Evolutionary conservation across 2,888 invertebrate species (phyloP).

Genomic region (Aradus depressus): DNA sequence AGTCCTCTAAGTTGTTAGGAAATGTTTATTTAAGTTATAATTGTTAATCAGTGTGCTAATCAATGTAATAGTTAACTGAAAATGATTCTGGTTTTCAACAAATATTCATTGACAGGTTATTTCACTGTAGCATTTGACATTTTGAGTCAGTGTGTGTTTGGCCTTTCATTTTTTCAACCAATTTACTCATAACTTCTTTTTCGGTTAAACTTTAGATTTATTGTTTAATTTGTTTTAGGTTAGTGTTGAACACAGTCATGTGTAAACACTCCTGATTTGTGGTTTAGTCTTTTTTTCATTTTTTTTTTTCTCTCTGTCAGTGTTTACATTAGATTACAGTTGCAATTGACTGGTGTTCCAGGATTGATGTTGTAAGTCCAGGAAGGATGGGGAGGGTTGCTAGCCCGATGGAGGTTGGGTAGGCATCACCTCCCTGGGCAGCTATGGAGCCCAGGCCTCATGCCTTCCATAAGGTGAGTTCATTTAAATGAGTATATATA

Average conservation of each 20-base stretch:
- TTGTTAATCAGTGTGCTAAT: not conserved
- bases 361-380: constrained; percentile 22
- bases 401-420: constrained; percentile 79
- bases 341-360: constrained; percentile 8
- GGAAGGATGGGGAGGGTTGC: constrained; percentile 63
- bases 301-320: not conserved
- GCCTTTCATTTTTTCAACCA: too few species aligned
- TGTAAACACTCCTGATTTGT: not conserved
- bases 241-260: not conserved
- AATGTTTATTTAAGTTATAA: not conserved
- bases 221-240: not conserved
- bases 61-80: constrained; percentile 6
- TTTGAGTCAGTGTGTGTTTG: constrained; percentile 4
- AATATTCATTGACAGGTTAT: constrained; percentile 25
- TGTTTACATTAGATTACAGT: not conserved
- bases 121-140: constrained; percentile 13
- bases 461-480: constrained; percentile 60
- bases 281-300: not conserved
- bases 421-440: constrained; percentile 47
- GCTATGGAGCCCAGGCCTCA: constrained; percentile 43
- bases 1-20: not conserved
- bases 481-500: not conserved
- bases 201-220: not conserved
- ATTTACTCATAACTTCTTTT: not conserved
- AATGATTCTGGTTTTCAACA: constrained; percentile 7